Evolutionary conservation across 2,797 vertebrate genomes (phyloP).

Genomic region (Pseudochirops corinnae): DNA sequence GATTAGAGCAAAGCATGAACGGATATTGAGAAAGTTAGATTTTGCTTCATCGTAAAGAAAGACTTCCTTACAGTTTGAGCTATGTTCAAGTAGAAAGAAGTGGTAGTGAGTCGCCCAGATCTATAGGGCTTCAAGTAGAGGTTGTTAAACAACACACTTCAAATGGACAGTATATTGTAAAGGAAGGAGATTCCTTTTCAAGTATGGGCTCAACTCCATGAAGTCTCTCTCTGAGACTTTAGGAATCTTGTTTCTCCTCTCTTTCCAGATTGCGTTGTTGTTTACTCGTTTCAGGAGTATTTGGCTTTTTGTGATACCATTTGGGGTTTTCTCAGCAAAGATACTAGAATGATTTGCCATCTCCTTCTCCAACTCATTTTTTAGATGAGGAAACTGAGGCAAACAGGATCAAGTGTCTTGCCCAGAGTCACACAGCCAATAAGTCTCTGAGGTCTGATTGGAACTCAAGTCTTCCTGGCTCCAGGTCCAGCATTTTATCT

Average conservation of each 20-base stretch:
- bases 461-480: not conserved
- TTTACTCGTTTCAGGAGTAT: not conserved
- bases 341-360: not conserved
- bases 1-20: not conserved
- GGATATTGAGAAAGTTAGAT: not conserved
- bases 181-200: not conserved
- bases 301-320: not conserved
- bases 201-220: not conserved
- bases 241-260: not conserved
- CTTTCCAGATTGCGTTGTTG: not conserved
- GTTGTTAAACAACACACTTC: not conserved
- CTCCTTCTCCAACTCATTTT: not conserved
- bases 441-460: not conserved
- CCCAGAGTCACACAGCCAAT: not conserved
- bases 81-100: not conserved
- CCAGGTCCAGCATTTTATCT: not conserved
- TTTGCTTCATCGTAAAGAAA: not conserved
- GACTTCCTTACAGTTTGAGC: not conserved
- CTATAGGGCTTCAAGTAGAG: not conserved
- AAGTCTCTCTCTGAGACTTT: not conserved
- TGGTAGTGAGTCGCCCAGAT: not conserved
- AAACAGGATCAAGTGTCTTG: not conserved
- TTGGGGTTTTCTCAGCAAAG: not conserved
- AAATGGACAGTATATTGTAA: not conserved
- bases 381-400: not conserved